Evolutionary conservation across 2,113 vertebrate species (phyloP).

Genomic region (Gobio gobio): DNA sequence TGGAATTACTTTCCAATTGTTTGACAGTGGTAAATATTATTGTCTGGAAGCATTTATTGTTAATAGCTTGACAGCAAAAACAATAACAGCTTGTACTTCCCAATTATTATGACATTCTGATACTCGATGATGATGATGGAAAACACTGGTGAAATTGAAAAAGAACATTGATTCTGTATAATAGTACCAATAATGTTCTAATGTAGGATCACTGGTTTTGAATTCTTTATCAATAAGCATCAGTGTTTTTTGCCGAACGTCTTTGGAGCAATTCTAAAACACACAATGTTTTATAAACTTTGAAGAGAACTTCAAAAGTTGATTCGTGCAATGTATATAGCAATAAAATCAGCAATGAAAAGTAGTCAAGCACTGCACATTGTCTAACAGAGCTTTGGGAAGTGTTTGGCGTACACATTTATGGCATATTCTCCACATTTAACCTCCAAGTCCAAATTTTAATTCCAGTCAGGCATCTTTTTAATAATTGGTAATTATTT

Average conservation of each 20-base stretch:
- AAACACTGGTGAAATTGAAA: conserved; percentile 30
- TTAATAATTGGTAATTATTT: not conserved
- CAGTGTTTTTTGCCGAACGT: conserved; percentile 49
- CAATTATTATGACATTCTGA: not conserved
- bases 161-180: not conserved
- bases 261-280: not conserved
- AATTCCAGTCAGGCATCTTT: not conserved
- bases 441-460: conserved; percentile 61
- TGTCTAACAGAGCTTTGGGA: conserved; percentile 39
- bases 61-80: not conserved
- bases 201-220: not conserved
- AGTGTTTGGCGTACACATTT: conserved; percentile 37
- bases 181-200: not conserved
- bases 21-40: not conserved
- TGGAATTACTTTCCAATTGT: not conserved
- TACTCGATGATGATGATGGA: conserved; percentile 9
- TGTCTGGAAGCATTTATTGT: not conserved
- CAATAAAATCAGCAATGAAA: conserved; percentile 69
- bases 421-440: conserved; percentile 53
- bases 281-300: conserved; percentile 12
- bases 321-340: conserved; percentile 30
- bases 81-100: conserved; percentile 7
- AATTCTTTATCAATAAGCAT: conserved; percentile 38
- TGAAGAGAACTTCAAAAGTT: not conserved
- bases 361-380: conserved; percentile 60